phyloP scores from a whole-genome alignment of 1,140 invertebrate genomes.

The Oryctes rhinoceros region DNA sequence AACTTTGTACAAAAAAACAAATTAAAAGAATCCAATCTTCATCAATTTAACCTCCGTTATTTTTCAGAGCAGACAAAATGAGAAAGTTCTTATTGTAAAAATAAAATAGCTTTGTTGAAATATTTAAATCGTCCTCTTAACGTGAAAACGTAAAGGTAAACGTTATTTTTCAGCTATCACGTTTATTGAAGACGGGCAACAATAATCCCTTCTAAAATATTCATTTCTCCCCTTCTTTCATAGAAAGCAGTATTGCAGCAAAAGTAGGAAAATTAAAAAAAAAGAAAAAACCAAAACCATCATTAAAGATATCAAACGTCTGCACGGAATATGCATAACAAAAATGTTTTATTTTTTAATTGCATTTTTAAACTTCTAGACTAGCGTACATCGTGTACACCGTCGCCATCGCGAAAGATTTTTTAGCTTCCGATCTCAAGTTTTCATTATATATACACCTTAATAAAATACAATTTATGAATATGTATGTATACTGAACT shows the following conservation, averaged over 20 bases:
- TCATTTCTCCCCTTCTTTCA: neutral
- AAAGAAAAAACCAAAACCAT: slow-evolving; percentile 4
- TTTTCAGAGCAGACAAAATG: too few species aligned
- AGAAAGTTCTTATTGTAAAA: too few species aligned
- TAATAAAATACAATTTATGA: slow-evolving; percentile 40
- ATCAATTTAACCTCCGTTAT: too few species aligned
- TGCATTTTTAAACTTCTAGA: slow-evolving; percentile 19
- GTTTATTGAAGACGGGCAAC: neutral
- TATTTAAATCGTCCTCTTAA: too few species aligned
- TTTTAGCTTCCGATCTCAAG: slow-evolving; percentile 36
- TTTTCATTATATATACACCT: slow-evolving; percentile 32
- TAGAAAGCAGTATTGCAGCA: slow-evolving; percentile 4
- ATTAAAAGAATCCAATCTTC: too few species aligned
- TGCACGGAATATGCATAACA: slow-evolving; percentile 12
- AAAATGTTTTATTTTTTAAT: slow-evolving; percentile 33
- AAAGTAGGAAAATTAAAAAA: neutral
- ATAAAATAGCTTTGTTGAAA: too few species aligned
- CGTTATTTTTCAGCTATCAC: too few species aligned
- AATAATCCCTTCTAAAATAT: slow-evolving; percentile 2
- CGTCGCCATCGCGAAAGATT: neutral
- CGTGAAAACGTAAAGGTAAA: too few species aligned
- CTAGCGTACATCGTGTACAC: neutral
- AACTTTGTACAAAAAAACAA: too few species aligned
- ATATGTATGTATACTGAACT: slow-evolving; percentile 34
- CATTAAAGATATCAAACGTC: neutral